Evolutionary conservation across 2,888 invertebrate genomes (phyloP).

Genomic region (Nasonia oneida): DNA sequence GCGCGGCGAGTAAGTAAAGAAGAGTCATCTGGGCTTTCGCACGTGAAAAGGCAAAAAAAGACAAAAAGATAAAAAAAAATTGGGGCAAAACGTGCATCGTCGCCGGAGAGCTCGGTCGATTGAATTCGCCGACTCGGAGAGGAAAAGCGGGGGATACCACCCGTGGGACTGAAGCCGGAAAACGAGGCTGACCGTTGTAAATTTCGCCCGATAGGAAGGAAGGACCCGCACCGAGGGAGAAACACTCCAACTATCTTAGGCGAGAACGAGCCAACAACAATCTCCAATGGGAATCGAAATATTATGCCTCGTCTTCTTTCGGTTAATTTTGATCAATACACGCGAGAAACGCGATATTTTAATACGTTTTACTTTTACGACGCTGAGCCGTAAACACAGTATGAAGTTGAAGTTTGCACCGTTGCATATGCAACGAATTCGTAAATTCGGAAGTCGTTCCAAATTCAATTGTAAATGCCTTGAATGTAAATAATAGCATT

Average conservation of each 20-base stretch:
- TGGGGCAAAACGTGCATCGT: constrained; percentile 36
- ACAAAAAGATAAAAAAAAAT: too few relatives aligned
- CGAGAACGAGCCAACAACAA: constrained; percentile 9
- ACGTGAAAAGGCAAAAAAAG: too few relatives aligned
- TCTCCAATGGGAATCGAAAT: neutral
- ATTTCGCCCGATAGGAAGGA: constrained; percentile 57
- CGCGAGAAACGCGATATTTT: neutral
- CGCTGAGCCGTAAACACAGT: too few relatives aligned
- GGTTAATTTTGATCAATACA: too few relatives aligned
- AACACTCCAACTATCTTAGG: constrained; percentile 34
- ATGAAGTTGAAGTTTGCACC: too few relatives aligned
- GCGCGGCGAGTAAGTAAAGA: too few relatives aligned
- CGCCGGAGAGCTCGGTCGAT: constrained; percentile 58
- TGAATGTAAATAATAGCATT: too few relatives aligned
- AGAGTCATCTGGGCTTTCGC: neutral
- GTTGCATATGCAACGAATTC: too few relatives aligned
- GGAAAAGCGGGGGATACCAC: neutral
- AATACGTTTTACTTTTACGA: too few relatives aligned
- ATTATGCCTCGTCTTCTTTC: neutral
- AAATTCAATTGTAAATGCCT: too few relatives aligned
- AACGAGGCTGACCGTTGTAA: constrained; percentile 62
- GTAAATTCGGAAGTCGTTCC: too few relatives aligned
- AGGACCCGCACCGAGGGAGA: neutral
- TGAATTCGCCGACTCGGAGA: constrained; percentile 53
- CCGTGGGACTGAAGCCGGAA: constrained; percentile 40